Conservation (phyloP, 2,888 invertebrate genomes). For the Tryphoninae sp. region DNA sequence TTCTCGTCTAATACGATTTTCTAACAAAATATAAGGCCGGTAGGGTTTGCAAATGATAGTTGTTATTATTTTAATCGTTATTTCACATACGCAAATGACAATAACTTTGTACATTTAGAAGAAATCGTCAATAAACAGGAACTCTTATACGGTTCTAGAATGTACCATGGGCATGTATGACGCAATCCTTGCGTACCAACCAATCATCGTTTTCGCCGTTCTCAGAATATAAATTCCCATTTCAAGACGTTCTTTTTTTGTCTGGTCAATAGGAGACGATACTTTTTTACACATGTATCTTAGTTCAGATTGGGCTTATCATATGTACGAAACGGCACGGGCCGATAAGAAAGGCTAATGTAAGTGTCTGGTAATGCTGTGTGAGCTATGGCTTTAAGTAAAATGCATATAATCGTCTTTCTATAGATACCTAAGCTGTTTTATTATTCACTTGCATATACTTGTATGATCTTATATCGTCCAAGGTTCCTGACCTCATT, state of each 20-base stretch:
- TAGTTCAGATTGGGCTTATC: conserved; percentile 44
- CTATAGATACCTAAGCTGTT: background rate
- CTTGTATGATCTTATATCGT: background rate
- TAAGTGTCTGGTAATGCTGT: background rate
- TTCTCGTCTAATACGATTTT: conserved; percentile 13
- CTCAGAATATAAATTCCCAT: background rate
- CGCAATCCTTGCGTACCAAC: conserved; percentile 64
- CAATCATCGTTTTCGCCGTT: conserved; percentile 60
- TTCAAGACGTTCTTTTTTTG: conserved; percentile 11
- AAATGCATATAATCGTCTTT: background rate
- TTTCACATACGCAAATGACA: background rate
- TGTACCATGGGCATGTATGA: conserved; percentile 65
- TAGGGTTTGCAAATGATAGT: conserved; percentile 1
- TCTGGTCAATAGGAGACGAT: background rate
- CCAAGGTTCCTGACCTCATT: conserved; percentile 9
- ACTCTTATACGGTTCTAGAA: conserved; percentile 68
- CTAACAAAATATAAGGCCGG: conserved; percentile 41
- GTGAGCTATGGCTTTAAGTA: background rate
- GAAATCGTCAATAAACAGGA: background rate
- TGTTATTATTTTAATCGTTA: conserved; percentile 3
- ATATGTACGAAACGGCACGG: background rate
- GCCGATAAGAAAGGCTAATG: background rate
- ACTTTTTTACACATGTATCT: conserved; percentile 19
- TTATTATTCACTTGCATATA: background rate
- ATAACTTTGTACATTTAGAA: conserved; percentile 8